Conservation (phyloP, 2,797 vertebrate species). For the Megaceryle alcyon region DNA sequence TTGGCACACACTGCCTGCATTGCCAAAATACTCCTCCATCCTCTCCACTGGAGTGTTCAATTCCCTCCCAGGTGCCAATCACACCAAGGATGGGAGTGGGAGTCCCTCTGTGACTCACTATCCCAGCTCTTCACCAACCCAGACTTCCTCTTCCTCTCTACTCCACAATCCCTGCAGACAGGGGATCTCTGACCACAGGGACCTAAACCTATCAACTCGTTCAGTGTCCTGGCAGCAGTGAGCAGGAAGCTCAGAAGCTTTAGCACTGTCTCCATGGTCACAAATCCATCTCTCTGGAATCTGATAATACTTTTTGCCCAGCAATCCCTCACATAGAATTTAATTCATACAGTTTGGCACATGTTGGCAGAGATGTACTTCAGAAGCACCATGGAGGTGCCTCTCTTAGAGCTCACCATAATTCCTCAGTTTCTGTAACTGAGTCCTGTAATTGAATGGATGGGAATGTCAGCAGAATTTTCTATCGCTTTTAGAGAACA, state of each 20-base stretch:
- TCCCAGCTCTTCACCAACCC: background rate
- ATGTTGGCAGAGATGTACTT: background rate
- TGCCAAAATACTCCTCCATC: background rate
- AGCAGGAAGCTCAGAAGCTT: background rate
- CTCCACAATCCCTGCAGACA: background rate
- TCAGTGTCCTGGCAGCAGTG: background rate
- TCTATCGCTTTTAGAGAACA: background rate
- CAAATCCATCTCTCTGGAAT: background rate
- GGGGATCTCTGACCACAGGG: background rate
- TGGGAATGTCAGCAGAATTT: background rate
- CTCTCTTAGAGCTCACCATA: background rate
- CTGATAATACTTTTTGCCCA: background rate
- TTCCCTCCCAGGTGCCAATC: background rate
- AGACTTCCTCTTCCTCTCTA: background rate
- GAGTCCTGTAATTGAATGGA: background rate
- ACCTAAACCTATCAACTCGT: background rate
- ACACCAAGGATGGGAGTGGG: background rate
- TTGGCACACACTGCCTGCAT: background rate
- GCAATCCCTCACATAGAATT: background rate
- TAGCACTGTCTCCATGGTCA: background rate
- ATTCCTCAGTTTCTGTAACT: background rate
- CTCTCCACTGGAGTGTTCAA: background rate
- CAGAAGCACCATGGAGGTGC: background rate
- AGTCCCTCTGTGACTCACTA: background rate
- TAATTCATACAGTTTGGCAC: background rate